Evolutionary conservation across 2,888 invertebrate genomes (phyloP), one percentile per base, ranked within the genome.

Genomic region (Gymnosoma rotundatum): DNA sequence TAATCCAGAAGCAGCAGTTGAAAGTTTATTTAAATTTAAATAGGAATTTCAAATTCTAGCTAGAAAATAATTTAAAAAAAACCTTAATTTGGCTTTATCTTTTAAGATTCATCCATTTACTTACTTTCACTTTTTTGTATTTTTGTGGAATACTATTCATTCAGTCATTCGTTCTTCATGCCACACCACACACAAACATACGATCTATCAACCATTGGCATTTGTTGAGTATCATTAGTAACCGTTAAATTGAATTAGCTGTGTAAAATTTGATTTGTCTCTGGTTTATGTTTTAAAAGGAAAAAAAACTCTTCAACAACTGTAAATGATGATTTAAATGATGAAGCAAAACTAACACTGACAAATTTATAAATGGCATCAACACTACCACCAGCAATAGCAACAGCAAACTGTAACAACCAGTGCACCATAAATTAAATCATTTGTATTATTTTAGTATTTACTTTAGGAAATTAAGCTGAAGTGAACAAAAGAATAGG

Each of bases 401-500:
- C 66, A 36, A 45, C 58, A 70, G 38, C 25, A 32, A 21, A 52
- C 48, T 73, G 21, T 54, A 58, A 56, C 48, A 73, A 38, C 48
- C 60, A 61, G 25, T 56, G 64, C 64, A 66, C 64, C 56, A 81
- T 84, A 81, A 84, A 84, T 81, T 84, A 84, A 84, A 81, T 81
- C 60, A 84, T 74, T 84, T 78, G 70, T 78, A 61, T 66, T 74
- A 50, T 84, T 81, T 78, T 60, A 81, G 74, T 84, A 84, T 84
- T 84, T 84, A 78, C 74, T 81, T 78, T 70, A 61, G 74, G 84
- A 84, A 84, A 84, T 84, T 81, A 84, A 84, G 84, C 81, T 81
- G 78, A 84, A 84, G 81, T 74, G 81, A 81, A 78, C 84, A 78
- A 78, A 70, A 70, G 63, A 42, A 76, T 56, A 70, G 64, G 38